Percentiles rank a stretch among this genome's conserved stretches.
Evolutionary conservation across 2,797 vertebrate genomes (phyloP).

Genomic region (Dermochelys coriacea): DNA sequence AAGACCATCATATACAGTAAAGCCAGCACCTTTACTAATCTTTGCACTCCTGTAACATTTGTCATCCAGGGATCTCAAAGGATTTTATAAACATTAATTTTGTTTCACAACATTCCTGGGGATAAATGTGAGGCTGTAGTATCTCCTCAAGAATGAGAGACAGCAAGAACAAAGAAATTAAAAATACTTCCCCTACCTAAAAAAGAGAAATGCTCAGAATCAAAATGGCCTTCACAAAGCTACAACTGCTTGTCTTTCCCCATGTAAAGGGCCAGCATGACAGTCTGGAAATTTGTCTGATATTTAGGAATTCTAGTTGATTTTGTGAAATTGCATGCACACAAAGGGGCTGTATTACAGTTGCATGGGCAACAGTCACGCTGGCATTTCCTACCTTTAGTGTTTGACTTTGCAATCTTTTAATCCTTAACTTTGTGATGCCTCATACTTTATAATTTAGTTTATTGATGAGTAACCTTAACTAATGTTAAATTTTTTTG

Average conservation of each 20-base stretch:
- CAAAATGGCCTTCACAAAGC: not conserved
- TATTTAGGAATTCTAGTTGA: not conserved
- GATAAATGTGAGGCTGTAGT: not conserved
- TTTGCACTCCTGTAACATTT: rapidly evolving
- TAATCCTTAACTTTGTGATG: not conserved
- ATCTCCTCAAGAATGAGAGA: not conserved
- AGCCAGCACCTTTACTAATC: not conserved
- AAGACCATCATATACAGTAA: not conserved
- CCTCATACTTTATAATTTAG: not conserved
- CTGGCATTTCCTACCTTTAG: not conserved
- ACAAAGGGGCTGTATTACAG: not conserved
- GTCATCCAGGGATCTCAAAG: not conserved
- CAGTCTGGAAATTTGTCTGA: not conserved
- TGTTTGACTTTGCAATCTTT: not conserved
- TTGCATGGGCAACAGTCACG: not conserved
- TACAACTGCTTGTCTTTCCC: rapidly evolving
- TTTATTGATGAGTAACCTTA: not conserved
- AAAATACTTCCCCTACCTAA: not conserved
- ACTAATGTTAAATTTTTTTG: not conserved
- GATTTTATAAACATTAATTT: not conserved
- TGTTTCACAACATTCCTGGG: not conserved
- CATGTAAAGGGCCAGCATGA: not conserved
- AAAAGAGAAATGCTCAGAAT: not conserved
- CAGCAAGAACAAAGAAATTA: not conserved
- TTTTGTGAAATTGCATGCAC: not conserved